These are phyloP conservation scores for Aproaerema taeniolella DNA, from an alignment of 2,888 invertebrate genomes.

Conservation along the genomic window DNA sequence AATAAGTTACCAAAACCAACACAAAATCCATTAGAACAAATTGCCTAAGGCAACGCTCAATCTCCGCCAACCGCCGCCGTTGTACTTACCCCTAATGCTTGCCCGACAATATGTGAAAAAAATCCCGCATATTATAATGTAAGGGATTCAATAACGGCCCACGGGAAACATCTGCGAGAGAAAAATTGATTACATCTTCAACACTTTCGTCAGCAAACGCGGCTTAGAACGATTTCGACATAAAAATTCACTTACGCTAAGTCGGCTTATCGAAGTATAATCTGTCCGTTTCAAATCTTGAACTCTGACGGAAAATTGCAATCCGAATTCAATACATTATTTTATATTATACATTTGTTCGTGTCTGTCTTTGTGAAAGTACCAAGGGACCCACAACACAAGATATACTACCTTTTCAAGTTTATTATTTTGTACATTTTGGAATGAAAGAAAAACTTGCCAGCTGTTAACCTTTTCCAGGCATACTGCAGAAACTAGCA, in stretches of 20 bases:
- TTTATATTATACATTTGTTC: too few relatives aligned
- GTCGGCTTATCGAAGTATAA: constrained; percentile 24
- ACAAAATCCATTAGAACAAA: not conserved
- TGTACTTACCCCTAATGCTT: constrained; percentile 20
- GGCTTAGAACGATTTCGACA: constrained; percentile 29
- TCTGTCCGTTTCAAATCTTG: constrained; percentile 6
- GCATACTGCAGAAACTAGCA: too few relatives aligned
- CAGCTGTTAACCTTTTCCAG: too few relatives aligned
- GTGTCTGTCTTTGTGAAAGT: too few relatives aligned
- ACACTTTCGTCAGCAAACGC: constrained; percentile 27
- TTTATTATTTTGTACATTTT: too few relatives aligned
- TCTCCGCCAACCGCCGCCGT: not conserved
- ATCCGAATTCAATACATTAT: not conserved
- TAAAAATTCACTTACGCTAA: constrained; percentile 38
- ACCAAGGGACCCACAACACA: too few relatives aligned
- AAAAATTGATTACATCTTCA: constrained; percentile 53
- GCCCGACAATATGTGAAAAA: constrained; percentile 53
- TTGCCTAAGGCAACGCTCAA: not conserved
- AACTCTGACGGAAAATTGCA: not conserved
- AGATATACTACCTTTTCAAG: too few relatives aligned
- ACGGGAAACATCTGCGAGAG: constrained; percentile 53
- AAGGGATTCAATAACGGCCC: constrained; percentile 60
- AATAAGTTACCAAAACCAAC: not conserved
- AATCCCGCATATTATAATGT: constrained; percentile 60
- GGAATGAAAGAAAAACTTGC: too few relatives aligned